Percentiles rank a stretch among this genome's conserved stretches.
Evolutionary conservation across 2,797 vertebrate genomes (phyloP).

Genomic region (Paratrypauchen microcephalus): DNA sequence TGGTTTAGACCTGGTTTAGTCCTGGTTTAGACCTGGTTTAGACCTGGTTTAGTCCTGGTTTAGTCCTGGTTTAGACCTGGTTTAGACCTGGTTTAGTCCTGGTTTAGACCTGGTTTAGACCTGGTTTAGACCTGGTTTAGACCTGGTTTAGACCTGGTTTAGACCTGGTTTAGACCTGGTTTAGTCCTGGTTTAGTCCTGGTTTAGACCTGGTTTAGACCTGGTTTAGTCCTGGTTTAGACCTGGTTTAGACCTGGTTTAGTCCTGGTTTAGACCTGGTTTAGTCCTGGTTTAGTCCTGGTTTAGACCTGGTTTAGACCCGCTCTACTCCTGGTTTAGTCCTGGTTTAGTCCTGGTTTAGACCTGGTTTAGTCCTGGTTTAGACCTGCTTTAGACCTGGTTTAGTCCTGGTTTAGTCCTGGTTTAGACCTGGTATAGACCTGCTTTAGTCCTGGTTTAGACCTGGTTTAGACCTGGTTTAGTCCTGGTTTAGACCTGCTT

Average conservation of each 20-base stretch:
- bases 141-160: not conserved
- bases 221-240: not conserved
- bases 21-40: too few relatives aligned
- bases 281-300: not conserved
- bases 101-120: not conserved
- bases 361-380: not conserved
- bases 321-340: not conserved
- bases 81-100: not conserved
- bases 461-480: slow-evolving; percentile 15
- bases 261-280: not conserved
- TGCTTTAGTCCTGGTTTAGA: not conserved
- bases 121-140: not conserved
- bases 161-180: not conserved
- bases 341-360: not conserved
- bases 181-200: not conserved
- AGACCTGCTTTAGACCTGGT: not conserved
- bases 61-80: too few relatives aligned
- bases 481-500: not conserved
- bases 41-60: too few relatives aligned
- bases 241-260: not conserved
- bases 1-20: too few relatives aligned
- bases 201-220: not conserved
- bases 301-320: not conserved
- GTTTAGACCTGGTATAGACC: not conserved
- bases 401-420: not conserved